These are phyloP conservation scores for Conomelus anceps DNA, from an alignment of 2,888 invertebrate species.

Conservation along the genomic window DNA sequence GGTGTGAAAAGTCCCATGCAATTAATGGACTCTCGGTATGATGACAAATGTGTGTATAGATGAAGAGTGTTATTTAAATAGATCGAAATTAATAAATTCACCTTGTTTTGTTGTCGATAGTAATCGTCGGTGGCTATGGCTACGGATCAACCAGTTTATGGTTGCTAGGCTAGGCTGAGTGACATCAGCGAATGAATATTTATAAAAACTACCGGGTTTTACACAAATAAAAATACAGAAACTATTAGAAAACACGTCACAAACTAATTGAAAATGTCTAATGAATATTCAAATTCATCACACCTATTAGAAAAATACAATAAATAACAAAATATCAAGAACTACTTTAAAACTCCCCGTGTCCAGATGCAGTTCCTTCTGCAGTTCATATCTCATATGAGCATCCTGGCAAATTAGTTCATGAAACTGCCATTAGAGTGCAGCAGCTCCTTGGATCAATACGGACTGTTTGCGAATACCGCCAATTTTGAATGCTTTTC, in stretches of 20 bases:
- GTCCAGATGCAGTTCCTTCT: neutral
- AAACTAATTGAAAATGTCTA: neutral
- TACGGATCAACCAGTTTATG: conserved; percentile 35
- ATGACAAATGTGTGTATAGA: neutral
- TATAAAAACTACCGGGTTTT: neutral
- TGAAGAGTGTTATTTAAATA: neutral
- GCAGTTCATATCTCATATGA: neutral
- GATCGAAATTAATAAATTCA: conserved; percentile 18
- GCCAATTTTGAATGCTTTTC: neutral
- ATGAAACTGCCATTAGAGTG: neutral
- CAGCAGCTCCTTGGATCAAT: neutral
- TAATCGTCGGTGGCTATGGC: conserved; percentile 37
- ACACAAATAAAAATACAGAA: neutral
- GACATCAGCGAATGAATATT: neutral
- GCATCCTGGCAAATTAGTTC: neutral
- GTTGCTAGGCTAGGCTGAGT: conserved; percentile 32
- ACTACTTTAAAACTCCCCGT: neutral
- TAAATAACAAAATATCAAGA: neutral
- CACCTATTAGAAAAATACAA: neutral
- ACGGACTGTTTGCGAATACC: neutral
- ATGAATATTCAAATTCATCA: neutral
- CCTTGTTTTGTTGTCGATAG: conserved; percentile 33
- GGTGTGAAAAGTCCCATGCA: neutral
- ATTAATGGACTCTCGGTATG: neutral
- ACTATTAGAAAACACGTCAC: neutral